phyloP scores from a whole-genome alignment of 2,113 vertebrate species.

The Blennius ocellaris region DNA sequence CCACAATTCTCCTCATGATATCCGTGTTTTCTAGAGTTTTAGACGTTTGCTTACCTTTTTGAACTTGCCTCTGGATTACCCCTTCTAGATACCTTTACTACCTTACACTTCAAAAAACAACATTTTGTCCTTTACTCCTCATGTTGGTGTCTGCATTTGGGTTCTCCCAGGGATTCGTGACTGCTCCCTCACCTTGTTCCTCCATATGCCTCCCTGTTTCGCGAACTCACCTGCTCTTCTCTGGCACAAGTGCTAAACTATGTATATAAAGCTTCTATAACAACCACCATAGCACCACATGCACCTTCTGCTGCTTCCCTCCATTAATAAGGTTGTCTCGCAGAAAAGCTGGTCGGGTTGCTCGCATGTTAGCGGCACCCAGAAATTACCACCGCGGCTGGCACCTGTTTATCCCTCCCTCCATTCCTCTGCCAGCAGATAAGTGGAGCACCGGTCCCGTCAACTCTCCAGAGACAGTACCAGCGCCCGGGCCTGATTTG shows the following conservation, averaged over 20 bases:
- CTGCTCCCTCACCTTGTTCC: slow-evolving; percentile 31
- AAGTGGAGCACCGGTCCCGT: slow-evolving; percentile 60
- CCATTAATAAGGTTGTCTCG: slow-evolving; percentile 30
- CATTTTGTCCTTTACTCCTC: too few species aligned
- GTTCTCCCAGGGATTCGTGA: slow-evolving; percentile 42
- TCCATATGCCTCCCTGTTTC: slow-evolving; percentile 26
- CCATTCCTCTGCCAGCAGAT: slow-evolving; percentile 65
- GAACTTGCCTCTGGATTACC: too few species aligned
- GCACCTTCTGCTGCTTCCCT: slow-evolving; percentile 18
- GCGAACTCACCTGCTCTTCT: slow-evolving; percentile 4
- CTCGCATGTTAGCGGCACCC: slow-evolving; percentile 23
- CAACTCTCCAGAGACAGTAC: slow-evolving; percentile 37
- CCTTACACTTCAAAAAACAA: too few species aligned
- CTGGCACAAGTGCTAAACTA: not conserved
- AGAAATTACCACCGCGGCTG: slow-evolving; percentile 48
- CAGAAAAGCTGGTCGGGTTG: slow-evolving; percentile 6
- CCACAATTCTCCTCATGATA: too few species aligned
- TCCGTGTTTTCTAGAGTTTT: too few species aligned
- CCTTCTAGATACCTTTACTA: too few species aligned
- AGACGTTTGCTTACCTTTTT: too few species aligned
- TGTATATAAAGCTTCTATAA: slow-evolving; percentile 10
- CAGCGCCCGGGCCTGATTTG: slow-evolving; percentile 48
- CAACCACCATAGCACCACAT: slow-evolving; percentile 5
- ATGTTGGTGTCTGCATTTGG: too few species aligned
- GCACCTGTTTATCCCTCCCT: slow-evolving; percentile 53